phyloP scores from a whole-genome alignment of 2,113 vertebrate species.

The Lagopus muta region DNA sequence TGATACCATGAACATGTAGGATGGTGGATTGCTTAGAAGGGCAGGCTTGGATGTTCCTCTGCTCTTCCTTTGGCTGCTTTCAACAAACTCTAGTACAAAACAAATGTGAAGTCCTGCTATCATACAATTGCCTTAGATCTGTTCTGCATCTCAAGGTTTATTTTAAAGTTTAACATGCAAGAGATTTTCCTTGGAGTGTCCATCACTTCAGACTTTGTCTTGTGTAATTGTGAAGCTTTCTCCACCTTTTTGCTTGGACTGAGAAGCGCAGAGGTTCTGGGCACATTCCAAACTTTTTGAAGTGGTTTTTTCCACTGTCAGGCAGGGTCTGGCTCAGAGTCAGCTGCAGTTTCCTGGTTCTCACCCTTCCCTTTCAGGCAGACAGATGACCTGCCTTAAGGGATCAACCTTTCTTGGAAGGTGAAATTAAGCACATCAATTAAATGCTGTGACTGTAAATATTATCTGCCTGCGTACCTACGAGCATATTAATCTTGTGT shows the following conservation, averaged over 20 bases:
- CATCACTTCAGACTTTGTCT: neutral
- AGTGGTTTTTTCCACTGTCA: constrained; percentile 61
- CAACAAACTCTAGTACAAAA: neutral
- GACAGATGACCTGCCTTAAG: constrained; percentile 11
- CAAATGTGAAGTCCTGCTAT: neutral
- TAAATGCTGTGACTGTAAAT: neutral
- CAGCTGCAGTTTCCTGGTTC: constrained; percentile 51
- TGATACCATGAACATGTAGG: rapidly evolving
- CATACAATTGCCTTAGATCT: neutral
- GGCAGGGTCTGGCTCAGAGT: constrained; percentile 3
- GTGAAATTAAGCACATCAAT: neutral
- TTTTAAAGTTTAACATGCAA: neutral
- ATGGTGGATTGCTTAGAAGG: neutral
- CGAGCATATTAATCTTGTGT: neutral
- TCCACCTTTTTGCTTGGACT: neutral
- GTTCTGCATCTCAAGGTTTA: constrained; percentile 2
- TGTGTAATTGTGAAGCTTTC: neutral
- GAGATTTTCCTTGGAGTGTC: constrained; percentile 34
- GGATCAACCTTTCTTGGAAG: constrained; percentile 19
- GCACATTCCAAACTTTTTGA: constrained; percentile 50
- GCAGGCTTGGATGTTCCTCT: neutral
- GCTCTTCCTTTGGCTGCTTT: neutral
- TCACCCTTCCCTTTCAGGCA: constrained; percentile 47
- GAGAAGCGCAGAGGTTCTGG: neutral
- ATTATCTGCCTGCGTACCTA: neutral